These are phyloP conservation scores for Ctenomys sociabilis DNA, from an alignment of 2,113 vertebrate genomes.

Conservation along the genomic window DNA sequence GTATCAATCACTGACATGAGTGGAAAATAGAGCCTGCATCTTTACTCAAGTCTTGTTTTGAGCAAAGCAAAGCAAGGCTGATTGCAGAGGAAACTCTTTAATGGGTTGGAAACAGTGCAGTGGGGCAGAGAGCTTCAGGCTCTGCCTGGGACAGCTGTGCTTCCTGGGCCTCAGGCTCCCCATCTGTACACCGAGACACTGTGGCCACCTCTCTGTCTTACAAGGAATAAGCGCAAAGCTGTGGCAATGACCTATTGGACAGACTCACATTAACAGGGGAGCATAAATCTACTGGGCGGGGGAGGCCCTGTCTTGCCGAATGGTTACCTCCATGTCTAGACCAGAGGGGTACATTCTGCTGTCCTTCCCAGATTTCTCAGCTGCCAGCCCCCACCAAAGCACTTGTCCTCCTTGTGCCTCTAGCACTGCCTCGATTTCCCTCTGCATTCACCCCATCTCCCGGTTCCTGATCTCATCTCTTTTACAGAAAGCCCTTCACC, in stretches of 20 bases:
- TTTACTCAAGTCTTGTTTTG: constrained; percentile 59
- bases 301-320: not conserved
- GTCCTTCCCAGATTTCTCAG: not conserved
- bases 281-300: not conserved
- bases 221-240: not conserved
- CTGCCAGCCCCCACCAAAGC: not conserved
- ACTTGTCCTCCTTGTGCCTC: not conserved
- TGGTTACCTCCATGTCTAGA: not conserved
- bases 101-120: not conserved
- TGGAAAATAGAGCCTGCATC: constrained; percentile 61
- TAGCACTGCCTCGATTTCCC: not conserved
- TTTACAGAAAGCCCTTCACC: not conserved
- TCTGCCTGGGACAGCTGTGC: not conserved
- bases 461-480: not conserved
- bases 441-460: not conserved
- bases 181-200: not conserved
- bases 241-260: not conserved
- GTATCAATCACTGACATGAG: constrained; percentile 66
- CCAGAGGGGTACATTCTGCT: not conserved
- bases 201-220: not conserved
- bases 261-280: not conserved
- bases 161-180: constrained; percentile 1
- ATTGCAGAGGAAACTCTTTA: not conserved
- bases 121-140: not conserved
- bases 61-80: constrained; percentile 55